These are phyloP conservation scores for Brachionus rubens DNA, from an alignment of 1,140 invertebrate species.

Conservation along the genomic window DNA sequence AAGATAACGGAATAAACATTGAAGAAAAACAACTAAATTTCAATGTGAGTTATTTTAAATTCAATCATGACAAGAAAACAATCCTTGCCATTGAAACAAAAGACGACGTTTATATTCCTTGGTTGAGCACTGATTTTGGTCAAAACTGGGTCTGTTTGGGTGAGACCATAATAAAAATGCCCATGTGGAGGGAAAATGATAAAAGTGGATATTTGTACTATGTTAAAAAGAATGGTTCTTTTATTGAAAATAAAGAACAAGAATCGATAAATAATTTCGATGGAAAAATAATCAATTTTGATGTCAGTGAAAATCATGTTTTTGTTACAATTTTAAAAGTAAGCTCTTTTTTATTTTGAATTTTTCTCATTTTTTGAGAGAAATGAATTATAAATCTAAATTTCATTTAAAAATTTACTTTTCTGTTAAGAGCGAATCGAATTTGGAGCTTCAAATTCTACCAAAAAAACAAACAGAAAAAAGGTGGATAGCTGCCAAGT, in stretches of 20 bases:
- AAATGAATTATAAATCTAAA: no score
- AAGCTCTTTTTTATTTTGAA: no score
- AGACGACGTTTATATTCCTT: background rate
- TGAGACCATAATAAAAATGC: background rate
- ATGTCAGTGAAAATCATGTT: no score
- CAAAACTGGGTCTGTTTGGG: background rate
- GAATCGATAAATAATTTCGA: background rate
- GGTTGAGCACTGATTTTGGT: constrained; percentile 6
- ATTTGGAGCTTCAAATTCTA: no score
- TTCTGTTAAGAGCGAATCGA: no score
- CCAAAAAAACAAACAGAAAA: no score
- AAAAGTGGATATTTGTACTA: background rate
- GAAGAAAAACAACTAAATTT: background rate
- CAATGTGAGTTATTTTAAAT: background rate
- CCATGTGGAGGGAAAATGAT: background rate
- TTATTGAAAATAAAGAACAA: background rate
- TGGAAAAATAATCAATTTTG: background rate
- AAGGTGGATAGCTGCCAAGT: no score
- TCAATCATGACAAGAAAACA: background rate
- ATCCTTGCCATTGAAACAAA: background rate
- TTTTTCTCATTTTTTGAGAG: no score
- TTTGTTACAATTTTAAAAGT: no score
- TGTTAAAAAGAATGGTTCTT: background rate
- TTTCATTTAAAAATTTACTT: no score
- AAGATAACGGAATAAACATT: constrained; percentile 9